phyloP scores from a whole-genome alignment of 1,140 invertebrate species.

The Caenorhabditis remanei region DNA sequence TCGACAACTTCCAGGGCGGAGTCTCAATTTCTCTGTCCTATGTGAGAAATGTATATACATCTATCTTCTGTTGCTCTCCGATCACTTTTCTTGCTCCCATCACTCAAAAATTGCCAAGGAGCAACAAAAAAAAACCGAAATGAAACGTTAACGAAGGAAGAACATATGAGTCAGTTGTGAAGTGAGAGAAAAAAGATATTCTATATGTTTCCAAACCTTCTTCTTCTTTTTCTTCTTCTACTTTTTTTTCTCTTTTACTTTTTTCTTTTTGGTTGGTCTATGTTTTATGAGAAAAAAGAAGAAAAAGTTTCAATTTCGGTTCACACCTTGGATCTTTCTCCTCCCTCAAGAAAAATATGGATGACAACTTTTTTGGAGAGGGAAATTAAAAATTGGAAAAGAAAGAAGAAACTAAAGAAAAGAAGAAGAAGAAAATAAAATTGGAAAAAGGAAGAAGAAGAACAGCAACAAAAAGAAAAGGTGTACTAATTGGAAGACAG shows the following conservation, averaged over 20 bases:
- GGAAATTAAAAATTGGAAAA: not conserved
- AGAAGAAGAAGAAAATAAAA: too few species aligned
- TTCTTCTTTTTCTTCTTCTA: not conserved
- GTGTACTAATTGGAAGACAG: conserved; percentile 14
- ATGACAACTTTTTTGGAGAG: too few species aligned
- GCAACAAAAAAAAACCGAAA: not conserved
- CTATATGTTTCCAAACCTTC: conserved; percentile 17
- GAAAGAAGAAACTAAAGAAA: not conserved
- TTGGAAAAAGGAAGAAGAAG: not conserved
- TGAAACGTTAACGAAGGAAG: conserved; percentile 53
- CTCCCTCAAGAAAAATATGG: not conserved
- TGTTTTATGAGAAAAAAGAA: not conserved
- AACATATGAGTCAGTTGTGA: conserved; percentile 35
- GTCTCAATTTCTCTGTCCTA: not conserved
- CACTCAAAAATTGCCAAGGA: conserved; percentile 27
- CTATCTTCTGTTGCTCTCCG: conserved; percentile 36
- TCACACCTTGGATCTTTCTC: not conserved
- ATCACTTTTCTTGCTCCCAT: conserved; percentile 12
- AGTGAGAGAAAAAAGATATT: conserved; percentile 9
- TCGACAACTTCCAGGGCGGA: not conserved
- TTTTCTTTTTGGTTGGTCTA: not conserved
- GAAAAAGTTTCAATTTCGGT: not conserved
- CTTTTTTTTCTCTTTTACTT: not conserved
- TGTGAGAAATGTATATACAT: conserved; percentile 18
- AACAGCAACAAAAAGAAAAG: not conserved